Evolutionary conservation across 2,888 invertebrate genomes (phyloP).

Genomic region (Lampropteryx suffumata): DNA sequence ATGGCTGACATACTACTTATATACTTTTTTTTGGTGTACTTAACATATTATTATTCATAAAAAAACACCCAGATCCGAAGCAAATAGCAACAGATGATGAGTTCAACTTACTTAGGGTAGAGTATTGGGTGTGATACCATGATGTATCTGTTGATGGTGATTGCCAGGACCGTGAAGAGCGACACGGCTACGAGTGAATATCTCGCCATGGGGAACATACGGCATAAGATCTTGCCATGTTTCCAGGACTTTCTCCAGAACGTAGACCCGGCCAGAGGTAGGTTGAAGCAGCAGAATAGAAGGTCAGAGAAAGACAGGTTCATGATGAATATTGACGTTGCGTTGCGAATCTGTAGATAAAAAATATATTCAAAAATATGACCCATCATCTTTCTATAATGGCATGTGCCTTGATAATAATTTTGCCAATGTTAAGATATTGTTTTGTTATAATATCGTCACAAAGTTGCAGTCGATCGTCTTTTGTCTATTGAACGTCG

Average conservation of each 20-base stretch:
- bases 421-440: too few species aligned
- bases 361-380: too few species aligned
- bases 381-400: too few species aligned
- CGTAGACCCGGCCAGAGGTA: slow-evolving; percentile 90
- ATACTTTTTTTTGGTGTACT: too few species aligned
- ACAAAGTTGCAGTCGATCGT: too few species aligned
- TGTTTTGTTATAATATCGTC: too few species aligned
- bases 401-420: too few species aligned
- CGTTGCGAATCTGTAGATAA: slow-evolving; percentile 92
- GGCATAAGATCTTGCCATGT: slow-evolving; percentile 86
- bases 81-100: too few species aligned
- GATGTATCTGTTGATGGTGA: slow-evolving; percentile 92
- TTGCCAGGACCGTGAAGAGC: slow-evolving; percentile 89
- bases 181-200: slow-evolving; percentile 91
- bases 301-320: slow-evolving; percentile 90
- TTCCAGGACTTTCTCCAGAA: slow-evolving; percentile 88
- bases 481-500: too few species aligned
- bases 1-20: too few species aligned
- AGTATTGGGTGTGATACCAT: slow-evolving; percentile 91
- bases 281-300: slow-evolving; percentile 90
- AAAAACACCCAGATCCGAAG: too few species aligned
- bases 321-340: slow-evolving; percentile 92
- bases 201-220: slow-evolving; percentile 88
- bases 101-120: slow-evolving; percentile 86
- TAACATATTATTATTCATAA: too few species aligned